Conservation (phyloP, 1,140 invertebrate genomes). For the Drosophila asahinai region DNA sequence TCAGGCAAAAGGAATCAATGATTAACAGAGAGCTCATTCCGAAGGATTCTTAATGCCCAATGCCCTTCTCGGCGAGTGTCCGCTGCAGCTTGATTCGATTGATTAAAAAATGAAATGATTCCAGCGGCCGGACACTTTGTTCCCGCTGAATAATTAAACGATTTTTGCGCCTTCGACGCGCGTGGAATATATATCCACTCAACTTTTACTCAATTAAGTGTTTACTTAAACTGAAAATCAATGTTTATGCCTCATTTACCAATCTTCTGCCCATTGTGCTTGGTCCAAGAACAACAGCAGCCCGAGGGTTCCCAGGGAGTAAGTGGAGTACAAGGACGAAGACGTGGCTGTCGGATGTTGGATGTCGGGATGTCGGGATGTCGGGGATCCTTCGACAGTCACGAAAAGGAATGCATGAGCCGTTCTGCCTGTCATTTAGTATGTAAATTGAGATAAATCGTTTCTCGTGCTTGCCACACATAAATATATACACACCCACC, state of each 20-base stretch:
- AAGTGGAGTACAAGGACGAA: conserved; percentile 36
- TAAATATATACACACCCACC: conserved; percentile 38
- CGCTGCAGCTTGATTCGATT: conserved; percentile 30
- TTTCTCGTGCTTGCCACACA: conserved; percentile 77
- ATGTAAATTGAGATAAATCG: conserved; percentile 84
- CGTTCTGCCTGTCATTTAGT: conserved; percentile 80
- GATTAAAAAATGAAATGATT: conserved; percentile 51
- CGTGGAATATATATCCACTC: conserved; percentile 38
- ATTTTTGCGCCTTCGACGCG: conserved; percentile 40
- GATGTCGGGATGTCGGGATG: conserved; percentile 19
- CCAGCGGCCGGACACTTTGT: conserved; percentile 46
- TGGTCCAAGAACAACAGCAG: conserved; percentile 29
- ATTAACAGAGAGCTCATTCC: conserved; percentile 7
- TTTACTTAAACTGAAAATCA: conserved; percentile 77
- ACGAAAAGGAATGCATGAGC: conserved; percentile 70
- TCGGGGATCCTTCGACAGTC: conserved; percentile 45
- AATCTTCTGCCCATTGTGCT: conserved; percentile 61
- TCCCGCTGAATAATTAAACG: conserved; percentile 49
- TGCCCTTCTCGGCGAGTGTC: not conserved
- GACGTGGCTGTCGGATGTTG: conserved; percentile 38
- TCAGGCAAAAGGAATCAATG: conserved; percentile 9
- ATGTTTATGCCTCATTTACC: conserved; percentile 71
- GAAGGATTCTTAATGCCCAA: conserved; percentile 12
- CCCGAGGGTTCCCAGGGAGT: not conserved
- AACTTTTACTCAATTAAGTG: conserved; percentile 72